phyloP scores from a whole-genome alignment of 2,113 vertebrate species.

The Mormyrus lacerda region DNA sequence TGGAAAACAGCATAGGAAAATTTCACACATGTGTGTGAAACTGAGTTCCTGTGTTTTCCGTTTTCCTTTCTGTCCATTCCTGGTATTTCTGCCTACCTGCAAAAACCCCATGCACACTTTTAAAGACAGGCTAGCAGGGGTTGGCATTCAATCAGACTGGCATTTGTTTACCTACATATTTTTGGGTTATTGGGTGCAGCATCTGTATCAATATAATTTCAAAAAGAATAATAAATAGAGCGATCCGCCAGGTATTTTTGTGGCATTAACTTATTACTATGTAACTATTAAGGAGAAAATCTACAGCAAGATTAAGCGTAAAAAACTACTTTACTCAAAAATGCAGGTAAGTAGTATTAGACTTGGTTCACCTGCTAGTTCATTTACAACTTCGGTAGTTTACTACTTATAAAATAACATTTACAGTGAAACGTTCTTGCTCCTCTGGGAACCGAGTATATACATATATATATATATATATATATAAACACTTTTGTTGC shows the following conservation, averaged over 20 bases:
- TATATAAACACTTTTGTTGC: too few species aligned
- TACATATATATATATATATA: too few species aligned
- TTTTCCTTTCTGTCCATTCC: not conserved
- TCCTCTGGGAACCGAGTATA: not conserved
- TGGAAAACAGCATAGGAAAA: not conserved
- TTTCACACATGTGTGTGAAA: not conserved
- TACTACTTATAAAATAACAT: not conserved
- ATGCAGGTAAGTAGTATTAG: not conserved
- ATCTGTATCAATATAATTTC: not conserved
- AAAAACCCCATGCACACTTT: not conserved
- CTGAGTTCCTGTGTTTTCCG: not conserved
- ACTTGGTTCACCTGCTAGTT: not conserved
- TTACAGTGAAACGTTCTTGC: not conserved
- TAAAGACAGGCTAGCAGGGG: not conserved
- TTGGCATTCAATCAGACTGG: not conserved
- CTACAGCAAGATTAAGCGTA: not conserved
- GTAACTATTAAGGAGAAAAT: not conserved
- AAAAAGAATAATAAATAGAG: not conserved
- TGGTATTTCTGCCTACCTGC: not conserved
- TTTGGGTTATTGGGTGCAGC: not conserved
- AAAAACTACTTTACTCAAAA: not conserved
- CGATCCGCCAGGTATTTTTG: not conserved
- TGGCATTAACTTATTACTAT: not conserved
- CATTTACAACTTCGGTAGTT: not conserved
- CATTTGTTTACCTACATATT: not conserved